These are phyloP conservation scores for Herpailurus yagouaroundi DNA, from an alignment of 2,113 vertebrate genomes.

Conservation along the genomic window DNA sequence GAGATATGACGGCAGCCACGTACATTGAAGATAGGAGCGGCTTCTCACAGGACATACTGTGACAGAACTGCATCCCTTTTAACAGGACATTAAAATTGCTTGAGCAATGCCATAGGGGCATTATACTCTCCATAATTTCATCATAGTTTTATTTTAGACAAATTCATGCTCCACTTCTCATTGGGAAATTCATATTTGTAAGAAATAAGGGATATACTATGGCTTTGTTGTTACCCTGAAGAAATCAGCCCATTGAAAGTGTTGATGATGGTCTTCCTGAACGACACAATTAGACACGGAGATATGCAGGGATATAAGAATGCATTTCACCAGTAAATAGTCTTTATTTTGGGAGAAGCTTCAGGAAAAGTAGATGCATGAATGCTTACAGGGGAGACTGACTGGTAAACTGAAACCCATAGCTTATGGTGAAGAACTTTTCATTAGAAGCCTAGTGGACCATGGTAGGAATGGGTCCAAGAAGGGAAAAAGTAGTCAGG, in stretches of 20 bases:
- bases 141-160: neutral
- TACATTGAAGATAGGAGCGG: neutral
- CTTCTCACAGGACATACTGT: neutral
- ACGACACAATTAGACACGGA: neutral
- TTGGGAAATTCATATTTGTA: neutral
- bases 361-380: neutral
- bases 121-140: neutral
- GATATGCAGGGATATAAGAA: neutral
- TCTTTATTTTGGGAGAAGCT: neutral
- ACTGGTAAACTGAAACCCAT: neutral
- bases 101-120: neutral
- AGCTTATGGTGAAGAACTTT: neutral
- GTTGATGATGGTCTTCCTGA: neutral
- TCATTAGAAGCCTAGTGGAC: neutral
- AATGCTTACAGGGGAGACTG: neutral
- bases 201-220: neutral
- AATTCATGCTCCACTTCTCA: neutral
- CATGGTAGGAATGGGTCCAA: neutral
- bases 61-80: neutral
- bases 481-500: neutral
- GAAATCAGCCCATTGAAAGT: neutral
- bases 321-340: neutral
- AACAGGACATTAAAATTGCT: neutral
- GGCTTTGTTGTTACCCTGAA: neutral
- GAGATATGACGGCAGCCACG: neutral